Evolutionary conservation across 2,113 vertebrate species (phyloP), one percentile per base, ranked within the genome.

Genomic region (Dinomys branickii): DNA sequence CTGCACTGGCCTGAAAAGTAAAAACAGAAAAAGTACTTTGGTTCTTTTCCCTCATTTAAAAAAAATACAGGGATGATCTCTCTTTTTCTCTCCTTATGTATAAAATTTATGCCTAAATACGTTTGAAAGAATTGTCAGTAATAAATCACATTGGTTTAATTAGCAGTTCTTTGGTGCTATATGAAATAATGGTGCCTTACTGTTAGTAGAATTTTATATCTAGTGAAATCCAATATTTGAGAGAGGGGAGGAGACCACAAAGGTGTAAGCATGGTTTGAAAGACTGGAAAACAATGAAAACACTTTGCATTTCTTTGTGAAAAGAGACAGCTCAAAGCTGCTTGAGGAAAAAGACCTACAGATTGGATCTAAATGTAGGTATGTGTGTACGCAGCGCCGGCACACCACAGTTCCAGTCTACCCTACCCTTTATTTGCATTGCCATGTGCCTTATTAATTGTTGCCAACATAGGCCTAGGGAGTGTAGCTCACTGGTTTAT

Each of bases 101-200:
- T 41, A 73, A 22, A 73, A 38, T 38, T 73, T 38, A 38, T 88
- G 16, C 58, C 28, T 85, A 61, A 58, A 41, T 71, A 65, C 41
- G 3, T 58, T 26, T 86, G 78, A 78, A 92, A 58, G 44, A 93
- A 82, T 85, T 71, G 3, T 83, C 52, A 75, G 44, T 2, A 8
- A 63, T 95, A 67, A 93, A 63, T 33, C 22, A 71, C 50, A 44
- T 85, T 63, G 52, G 26, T 56, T 95, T 86, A 84, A 80, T 58
- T 75, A 65, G 41, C 30, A 83, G 14, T 0, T 47, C 75, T 67
- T 59, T 78, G 71, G 52, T 33, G 47, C 24, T 88, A 16, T 0
- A 5, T 38, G 19, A 63, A 65, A 28, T 17, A 69, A 10, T 83
- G 19, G 19, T 73, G 7, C 84, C 22, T 85, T 67, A 59, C 2